A percentile compares a stretch with the other conserved stretches of the same genome.
phyloP scores from a whole-genome alignment of 2,113 vertebrate genomes.

The Symphodus melops region DNA sequence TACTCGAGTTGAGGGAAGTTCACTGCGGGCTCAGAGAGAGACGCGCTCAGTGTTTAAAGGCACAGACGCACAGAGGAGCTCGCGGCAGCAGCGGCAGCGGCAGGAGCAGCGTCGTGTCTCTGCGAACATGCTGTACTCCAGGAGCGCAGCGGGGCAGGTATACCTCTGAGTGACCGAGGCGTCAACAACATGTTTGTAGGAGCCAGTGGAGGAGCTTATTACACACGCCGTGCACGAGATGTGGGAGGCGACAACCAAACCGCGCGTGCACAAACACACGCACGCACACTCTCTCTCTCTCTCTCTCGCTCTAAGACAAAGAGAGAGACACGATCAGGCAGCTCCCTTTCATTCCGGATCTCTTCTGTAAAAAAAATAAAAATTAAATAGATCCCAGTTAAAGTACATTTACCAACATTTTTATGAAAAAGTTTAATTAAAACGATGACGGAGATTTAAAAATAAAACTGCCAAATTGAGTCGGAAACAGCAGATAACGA shows the following conservation, averaged over 20 bases:
- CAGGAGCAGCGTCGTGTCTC: constrained; percentile 12
- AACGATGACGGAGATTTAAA: too few relatives aligned
- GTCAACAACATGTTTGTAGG: constrained; percentile 66
- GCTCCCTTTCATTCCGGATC: too few relatives aligned
- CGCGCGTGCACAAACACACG: constrained; percentile 3
- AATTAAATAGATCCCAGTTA: too few relatives aligned
- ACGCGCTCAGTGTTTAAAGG: constrained; percentile 68
- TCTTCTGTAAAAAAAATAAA: too few relatives aligned
- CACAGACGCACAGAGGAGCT: constrained; percentile 58
- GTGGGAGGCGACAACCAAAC: not conserved
- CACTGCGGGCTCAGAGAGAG: constrained; percentile 39
- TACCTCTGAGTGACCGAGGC: constrained; percentile 47
- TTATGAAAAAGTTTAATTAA: not conserved
- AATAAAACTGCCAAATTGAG: not conserved
- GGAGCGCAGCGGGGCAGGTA: constrained; percentile 47
- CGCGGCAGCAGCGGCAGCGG: constrained; percentile 48
- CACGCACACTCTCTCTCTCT: too few relatives aligned
- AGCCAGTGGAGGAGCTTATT: constrained; percentile 58
- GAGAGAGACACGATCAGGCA: too few relatives aligned
- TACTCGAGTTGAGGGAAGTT: constrained; percentile 62
- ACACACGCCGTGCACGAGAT: constrained; percentile 13
- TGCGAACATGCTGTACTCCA: constrained; percentile 59
- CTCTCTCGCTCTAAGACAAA: too few relatives aligned
- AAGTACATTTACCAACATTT: too few relatives aligned
- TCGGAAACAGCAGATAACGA: not conserved